Evolutionary conservation across 92 coral and sea anemone genomes (phyloP), one percentile per base, ranked within the genome.

Genomic region (Heteractis magnifica): DNA sequence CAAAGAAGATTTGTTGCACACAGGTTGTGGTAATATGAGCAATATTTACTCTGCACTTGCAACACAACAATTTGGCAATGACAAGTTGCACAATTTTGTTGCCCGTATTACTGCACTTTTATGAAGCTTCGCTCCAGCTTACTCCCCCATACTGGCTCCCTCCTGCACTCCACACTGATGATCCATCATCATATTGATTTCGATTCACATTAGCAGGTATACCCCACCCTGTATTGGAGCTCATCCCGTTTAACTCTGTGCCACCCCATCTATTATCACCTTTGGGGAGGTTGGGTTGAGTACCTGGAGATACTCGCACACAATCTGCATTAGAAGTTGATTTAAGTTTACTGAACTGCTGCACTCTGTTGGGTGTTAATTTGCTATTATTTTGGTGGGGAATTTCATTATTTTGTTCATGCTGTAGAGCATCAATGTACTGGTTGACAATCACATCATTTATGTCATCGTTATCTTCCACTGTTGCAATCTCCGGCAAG

Each of bases 181-280:
- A 85, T 1, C 94, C 94, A 81, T 91, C 94, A 65, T 93, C 93
- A 81, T 93, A 91, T 82, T 86, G 82, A 75, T 94, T 94, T 19
- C 80, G 58, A 10, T 62, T 58, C 0, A 56, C 77, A 10, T 86
- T 86, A 0, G 65, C 78, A 59, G 80, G 56, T 20, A 85, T 88
- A 59, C 98, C 98, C 98, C 98, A 94, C 1, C 98, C 98, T 13
- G 86, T 78, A 18, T 85, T 79, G 15, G 62, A 64, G 48, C 75
- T 78, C 51, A 87, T 64, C 10, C 52, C 64, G 21, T 87, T 85
- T 62, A 91, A 85, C 74, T 94, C 98, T 23, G 82, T 51, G 0
- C 93, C 93, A 58, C 98, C 98, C 98, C 98, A 91, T 51, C 98
- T 92, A 78, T 91, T 85, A 78, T 86, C 86, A 14, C 94, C 90